phyloP scores from a whole-genome alignment of 2,888 invertebrate species.

The Euphydryas editha region DNA sequence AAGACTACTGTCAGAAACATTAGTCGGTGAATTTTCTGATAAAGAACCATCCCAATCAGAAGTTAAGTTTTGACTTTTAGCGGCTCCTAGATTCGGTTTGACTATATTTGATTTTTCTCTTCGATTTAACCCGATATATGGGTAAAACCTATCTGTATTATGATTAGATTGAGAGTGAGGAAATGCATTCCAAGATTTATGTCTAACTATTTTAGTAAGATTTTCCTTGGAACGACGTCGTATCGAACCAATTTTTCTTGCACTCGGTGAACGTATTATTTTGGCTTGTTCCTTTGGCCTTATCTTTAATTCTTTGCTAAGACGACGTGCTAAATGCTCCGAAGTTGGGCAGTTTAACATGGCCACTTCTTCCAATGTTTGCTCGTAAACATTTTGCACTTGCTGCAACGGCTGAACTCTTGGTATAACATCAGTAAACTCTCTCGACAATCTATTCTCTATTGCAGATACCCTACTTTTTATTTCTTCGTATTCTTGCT shows the following conservation, averaged over 20 bases:
- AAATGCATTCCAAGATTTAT: constrained; percentile 86
- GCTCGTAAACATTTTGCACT: constrained; percentile 89
- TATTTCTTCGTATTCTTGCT: constrained; percentile 90
- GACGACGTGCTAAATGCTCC: constrained; percentile 87
- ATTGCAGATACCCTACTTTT: constrained; percentile 89
- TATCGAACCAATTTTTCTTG: constrained; percentile 90
- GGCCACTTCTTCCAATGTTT: constrained; percentile 88
- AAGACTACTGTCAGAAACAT: constrained; percentile 58
- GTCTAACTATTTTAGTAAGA: constrained; percentile 81
- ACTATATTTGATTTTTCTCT: constrained; percentile 66
- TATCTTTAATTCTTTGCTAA: constrained; percentile 90
- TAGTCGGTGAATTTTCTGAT: constrained; percentile 60
- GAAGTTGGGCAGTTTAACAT: constrained; percentile 85
- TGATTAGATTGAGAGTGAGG: constrained; percentile 71
- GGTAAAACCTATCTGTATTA: constrained; percentile 75
- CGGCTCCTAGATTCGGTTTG: constrained; percentile 57
- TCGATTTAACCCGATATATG: constrained; percentile 80
- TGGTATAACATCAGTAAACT: constrained; percentile 82
- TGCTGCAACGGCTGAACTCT: constrained; percentile 82
- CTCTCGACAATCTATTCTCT: constrained; percentile 87
- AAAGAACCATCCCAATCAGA: constrained; percentile 64
- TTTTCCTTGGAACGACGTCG: constrained; percentile 88
- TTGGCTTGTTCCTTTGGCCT: constrained; percentile 87
- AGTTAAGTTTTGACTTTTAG: constrained; percentile 50
- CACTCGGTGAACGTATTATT: constrained; percentile 91